Base-by-base conservation (phyloP, 2,113 vertebrate genomes). In the Himantopus leucocephalus region DNA sequence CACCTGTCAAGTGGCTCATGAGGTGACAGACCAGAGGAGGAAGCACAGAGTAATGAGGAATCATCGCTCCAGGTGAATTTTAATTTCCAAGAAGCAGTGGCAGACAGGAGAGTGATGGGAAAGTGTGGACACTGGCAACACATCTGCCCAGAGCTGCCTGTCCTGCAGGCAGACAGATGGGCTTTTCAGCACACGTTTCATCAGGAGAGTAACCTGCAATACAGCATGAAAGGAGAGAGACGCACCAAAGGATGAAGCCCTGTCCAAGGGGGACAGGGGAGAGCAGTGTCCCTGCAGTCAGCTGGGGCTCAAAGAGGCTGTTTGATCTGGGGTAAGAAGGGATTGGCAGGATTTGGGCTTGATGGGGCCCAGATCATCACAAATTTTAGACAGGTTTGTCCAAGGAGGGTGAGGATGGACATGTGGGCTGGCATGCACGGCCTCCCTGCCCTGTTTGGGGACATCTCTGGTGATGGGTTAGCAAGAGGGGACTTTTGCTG, bases 1-100 rank as follows among this genome's bases (percentile, higher is more conserved):
- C 91, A 53, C 91, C 83, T 95, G 92, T 81, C 88, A 94, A 93
- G 80, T 48, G 89, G 89, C 86, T 95, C 68, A 71, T 3, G 4
- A 0, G 3, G 86, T 79, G 91, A 91, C 73, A 92, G 97, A 81
- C 76, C 3, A 30, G 79, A 79, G 90, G 71, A 71, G 92, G 68
- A 80, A 86, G 91, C 70, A 48, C 55, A 27, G 48, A 77, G 76
- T 62, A 56, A n/a, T 10, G 70, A 81, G 87, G 77, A 81, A 64
- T 85, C 73, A 41, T 85, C 4, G 2, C 83, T 97, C 41, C 76
- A 84, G 91, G 88, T 95, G 88, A 64, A 80, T 95, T 96, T 94
- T 92, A 94, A 94, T 95, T 95, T 85, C 86, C 70, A 68, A 70
- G 62, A 92, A 53, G 62, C 15, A 7, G 73, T 10, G 39, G 88